These are phyloP conservation scores for Buceros bicornis DNA, from an alignment of 2,797 vertebrate genomes.

Conservation along the genomic window DNA sequence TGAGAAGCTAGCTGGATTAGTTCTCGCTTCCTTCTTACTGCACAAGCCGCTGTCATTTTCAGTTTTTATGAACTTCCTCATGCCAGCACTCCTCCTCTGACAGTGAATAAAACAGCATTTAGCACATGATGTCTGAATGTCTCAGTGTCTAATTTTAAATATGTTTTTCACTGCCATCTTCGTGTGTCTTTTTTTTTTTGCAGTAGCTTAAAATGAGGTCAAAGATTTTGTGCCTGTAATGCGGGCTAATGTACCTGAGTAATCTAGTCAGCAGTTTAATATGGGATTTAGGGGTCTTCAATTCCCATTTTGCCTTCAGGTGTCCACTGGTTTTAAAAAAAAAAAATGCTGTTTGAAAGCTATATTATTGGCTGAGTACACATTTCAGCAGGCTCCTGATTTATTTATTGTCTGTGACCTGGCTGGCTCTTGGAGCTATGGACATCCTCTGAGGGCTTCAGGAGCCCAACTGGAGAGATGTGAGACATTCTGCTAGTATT, in stretches of 20 bases:
- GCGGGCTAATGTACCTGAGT: not conserved
- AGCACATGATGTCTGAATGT: conserved; percentile 30
- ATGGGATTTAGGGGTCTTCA: not conserved
- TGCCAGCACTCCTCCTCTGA: not conserved
- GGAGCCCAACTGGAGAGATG: not conserved
- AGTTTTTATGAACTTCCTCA: not conserved
- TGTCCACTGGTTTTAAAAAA: not conserved
- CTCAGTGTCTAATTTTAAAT: conserved; percentile 43
- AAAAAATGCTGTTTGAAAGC: not conserved
- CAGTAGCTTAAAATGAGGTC: conserved; percentile 45
- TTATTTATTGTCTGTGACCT: not conserved
- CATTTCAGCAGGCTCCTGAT: not conserved
- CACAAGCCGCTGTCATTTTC: not conserved
- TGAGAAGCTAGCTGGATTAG: not conserved
- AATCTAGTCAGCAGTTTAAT: not conserved
- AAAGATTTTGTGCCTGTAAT: not conserved
- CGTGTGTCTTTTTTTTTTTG: not conserved
- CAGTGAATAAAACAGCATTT: conserved; percentile 30
- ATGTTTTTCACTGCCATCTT: conserved; percentile 10
- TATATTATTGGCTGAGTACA: not conserved
- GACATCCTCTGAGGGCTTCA: not conserved
- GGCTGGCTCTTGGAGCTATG: not conserved
- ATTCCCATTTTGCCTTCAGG: not conserved
- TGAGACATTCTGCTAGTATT: not conserved
- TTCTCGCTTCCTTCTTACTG: not conserved